Evolutionary conservation across 1,140 invertebrate species (phyloP).

Genomic region (Stegodyphus dumicola): DNA sequence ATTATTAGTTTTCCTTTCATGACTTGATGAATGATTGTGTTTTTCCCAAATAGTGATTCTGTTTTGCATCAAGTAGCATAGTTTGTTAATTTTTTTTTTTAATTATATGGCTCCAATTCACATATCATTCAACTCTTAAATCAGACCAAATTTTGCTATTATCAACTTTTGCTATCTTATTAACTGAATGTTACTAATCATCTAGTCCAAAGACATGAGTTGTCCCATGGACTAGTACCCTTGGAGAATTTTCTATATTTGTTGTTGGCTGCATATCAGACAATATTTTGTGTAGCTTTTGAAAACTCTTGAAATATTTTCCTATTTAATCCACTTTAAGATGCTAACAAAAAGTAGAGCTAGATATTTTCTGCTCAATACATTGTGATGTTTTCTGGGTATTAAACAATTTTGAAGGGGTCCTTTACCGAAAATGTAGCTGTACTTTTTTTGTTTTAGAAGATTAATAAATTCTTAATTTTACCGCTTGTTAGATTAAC

Average conservation of each 20-base stretch:
- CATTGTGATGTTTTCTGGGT: conserved; percentile 44
- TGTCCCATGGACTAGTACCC: not conserved
- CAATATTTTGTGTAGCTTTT: conserved; percentile 33
- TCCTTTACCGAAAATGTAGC: not conserved
- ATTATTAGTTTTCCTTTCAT: too few relatives aligned
- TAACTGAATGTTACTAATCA: not conserved
- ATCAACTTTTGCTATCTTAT: conserved; percentile 1
- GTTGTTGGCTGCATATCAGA: conserved; percentile 2
- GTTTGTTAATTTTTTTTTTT: not conserved
- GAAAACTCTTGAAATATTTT: conserved; percentile 40
- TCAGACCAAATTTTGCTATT: conserved; percentile 15
- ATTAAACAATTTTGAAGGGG: not conserved
- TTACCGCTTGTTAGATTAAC: not conserved
- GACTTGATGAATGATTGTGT: too few relatives aligned
- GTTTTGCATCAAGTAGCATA: not conserved
- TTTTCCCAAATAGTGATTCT: too few relatives aligned
- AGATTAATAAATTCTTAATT: not conserved
- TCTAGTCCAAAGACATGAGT: not conserved
- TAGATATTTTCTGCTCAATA: conserved; percentile 22
- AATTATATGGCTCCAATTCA: not conserved
- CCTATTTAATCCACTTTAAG: conserved; percentile 40
- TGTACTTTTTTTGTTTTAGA: too few relatives aligned
- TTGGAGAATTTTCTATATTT: conserved; percentile 18
- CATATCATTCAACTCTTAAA: not conserved
- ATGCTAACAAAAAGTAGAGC: conserved; percentile 4